phyloP scores from a whole-genome alignment of 64 coral and sea anemone species.

The Dendronephthya gigantea region DNA sequence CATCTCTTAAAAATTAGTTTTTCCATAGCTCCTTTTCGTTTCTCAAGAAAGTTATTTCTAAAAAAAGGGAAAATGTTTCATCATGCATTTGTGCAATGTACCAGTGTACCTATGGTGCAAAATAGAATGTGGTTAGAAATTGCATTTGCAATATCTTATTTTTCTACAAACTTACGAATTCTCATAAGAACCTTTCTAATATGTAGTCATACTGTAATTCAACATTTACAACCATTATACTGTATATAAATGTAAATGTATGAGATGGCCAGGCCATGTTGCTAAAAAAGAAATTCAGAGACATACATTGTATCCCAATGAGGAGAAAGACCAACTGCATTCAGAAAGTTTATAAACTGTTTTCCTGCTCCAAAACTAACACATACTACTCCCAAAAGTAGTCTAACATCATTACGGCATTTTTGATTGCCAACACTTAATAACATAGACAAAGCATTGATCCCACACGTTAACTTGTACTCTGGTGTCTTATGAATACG shows the following conservation, averaged over 20 bases:
- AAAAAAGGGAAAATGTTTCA: too few relatives aligned
- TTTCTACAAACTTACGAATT: too few relatives aligned
- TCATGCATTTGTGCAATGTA: too few relatives aligned
- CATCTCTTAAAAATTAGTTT: background rate
- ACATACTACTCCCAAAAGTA: conserved; percentile 11
- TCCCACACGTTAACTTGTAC: conserved; percentile 1
- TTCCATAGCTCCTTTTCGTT: background rate
- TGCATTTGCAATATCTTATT: too few relatives aligned
- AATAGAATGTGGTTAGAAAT: too few relatives aligned
- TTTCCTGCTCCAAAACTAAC: conserved; percentile 25
- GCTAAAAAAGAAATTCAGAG: background rate
- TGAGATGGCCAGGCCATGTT: too few relatives aligned
- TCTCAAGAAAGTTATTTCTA: background rate
- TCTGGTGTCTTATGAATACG: background rate
- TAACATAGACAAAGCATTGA: conserved; percentile 15
- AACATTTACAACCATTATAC: too few relatives aligned
- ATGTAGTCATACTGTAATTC: too few relatives aligned
- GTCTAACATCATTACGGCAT: conserved; percentile 8
- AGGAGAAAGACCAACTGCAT: conserved; percentile 3
- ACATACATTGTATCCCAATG: conserved; percentile 31
- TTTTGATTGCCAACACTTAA: background rate
- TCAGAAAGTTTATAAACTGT: conserved; percentile 1
- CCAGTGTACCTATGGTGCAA: too few relatives aligned
- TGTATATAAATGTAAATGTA: background rate
- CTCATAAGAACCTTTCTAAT: too few relatives aligned